Conservation (phyloP, 1,140 invertebrate species). For the Dermatophagoides farinae region DNA sequence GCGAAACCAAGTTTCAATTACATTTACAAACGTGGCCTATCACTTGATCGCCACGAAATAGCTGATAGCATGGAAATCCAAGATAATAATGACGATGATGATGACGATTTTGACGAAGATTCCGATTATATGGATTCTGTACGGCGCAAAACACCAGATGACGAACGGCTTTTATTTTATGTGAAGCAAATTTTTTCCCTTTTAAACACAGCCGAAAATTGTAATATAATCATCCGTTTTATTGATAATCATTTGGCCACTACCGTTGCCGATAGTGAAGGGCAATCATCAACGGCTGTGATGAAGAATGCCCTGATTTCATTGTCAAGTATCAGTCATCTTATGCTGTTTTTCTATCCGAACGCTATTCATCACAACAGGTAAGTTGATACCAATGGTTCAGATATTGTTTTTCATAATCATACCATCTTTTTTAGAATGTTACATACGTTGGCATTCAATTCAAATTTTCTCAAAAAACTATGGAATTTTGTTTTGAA, state of each 20-base stretch:
- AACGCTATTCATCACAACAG: constrained; percentile 50
- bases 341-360: constrained; percentile 48
- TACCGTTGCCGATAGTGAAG: not conserved
- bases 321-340: constrained; percentile 52
- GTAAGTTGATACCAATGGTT: constrained; percentile 20
- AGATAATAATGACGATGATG: constrained; percentile 9
- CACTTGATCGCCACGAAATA: not conserved
- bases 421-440: constrained; percentile 33
- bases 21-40: not conserved
- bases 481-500: constrained; percentile 42
- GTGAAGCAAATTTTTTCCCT: constrained; percentile 33
- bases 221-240: constrained; percentile 36
- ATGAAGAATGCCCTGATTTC: constrained; percentile 25
- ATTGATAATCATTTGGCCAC: constrained; percentile 11
- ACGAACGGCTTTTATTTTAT: constrained; percentile 3
- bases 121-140: constrained; percentile 3
- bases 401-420: not conserved
- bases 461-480: constrained; percentile 51
- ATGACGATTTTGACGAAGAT: constrained; percentile 23
- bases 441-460: constrained; percentile 64
- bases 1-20: constrained; percentile 8
- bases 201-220: constrained; percentile 41
- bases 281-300: not conserved
- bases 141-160: constrained; percentile 19
- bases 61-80: not conserved